These are phyloP conservation scores for Xiphias gladius DNA, from an alignment of 2,113 vertebrate species.

Conservation along the genomic window DNA sequence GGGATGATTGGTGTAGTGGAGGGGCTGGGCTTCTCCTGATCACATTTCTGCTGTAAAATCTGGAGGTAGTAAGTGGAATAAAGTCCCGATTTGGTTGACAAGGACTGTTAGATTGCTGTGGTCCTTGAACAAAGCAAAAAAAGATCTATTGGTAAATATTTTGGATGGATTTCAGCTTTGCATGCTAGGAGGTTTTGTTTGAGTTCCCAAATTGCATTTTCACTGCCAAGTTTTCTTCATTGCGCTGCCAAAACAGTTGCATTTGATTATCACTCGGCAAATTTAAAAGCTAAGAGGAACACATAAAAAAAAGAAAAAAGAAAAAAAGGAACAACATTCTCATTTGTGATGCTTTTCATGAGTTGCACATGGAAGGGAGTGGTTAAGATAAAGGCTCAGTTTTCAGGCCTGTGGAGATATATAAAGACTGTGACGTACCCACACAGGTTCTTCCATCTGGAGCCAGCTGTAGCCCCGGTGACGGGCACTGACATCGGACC, in stretches of 20 bases:
- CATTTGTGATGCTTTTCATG: background rate
- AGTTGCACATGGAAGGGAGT: conserved; percentile 10
- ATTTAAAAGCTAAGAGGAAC: conserved; percentile 33
- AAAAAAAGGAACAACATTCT: background rate
- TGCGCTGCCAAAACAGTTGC: conserved; percentile 40
- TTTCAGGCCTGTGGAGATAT: conserved; percentile 37
- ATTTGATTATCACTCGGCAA: conserved; percentile 40
- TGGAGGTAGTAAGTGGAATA: conserved; percentile 16
- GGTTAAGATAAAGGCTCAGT: conserved; percentile 27
- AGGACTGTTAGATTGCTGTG: background rate
- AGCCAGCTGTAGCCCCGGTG: conserved; percentile 94
- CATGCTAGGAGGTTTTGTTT: conserved; percentile 32
- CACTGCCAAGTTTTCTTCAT: conserved; percentile 33
- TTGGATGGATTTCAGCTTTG: conserved; percentile 35
- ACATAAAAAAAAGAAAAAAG: background rate
- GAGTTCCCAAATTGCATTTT: conserved; percentile 37
- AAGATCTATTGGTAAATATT: conserved; percentile 17
- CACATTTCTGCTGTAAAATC: conserved; percentile 40
- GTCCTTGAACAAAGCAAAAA: conserved; percentile 40
- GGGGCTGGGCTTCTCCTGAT: background rate
- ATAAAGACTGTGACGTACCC: conserved; percentile 85
- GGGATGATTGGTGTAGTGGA: background rate
- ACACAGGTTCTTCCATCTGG: conserved; percentile 94
- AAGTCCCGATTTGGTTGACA: conserved; percentile 35
- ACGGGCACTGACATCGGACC: conserved; percentile 94